Evolutionary conservation across 2,888 invertebrate species (phyloP), one percentile per base, ranked within the genome.

Genomic region (Leucophenga montana): DNA sequence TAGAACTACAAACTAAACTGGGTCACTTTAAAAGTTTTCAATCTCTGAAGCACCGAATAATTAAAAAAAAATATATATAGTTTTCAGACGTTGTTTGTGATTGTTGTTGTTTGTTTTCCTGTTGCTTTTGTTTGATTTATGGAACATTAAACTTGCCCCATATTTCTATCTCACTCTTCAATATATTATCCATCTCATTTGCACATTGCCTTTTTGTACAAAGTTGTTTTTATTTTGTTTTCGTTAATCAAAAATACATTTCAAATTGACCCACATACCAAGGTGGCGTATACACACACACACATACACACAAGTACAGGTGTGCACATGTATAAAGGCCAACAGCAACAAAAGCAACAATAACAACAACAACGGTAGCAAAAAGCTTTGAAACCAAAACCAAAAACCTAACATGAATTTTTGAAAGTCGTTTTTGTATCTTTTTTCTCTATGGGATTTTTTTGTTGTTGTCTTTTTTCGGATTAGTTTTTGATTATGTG

Each of bases 241-340:
- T 68, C 76, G 74, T 76, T 74, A 80, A 82, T 80, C 80, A 76
- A 76, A 78, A 80, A 62, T 57, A 61, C 73, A 84, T 82, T 83
- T 83, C 76, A 75, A 82, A 77, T 71, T 85, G 84, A 83, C 83
- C 83, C 80, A 83, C 82, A 83, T 83, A 85, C 85, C 85, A 84
- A 77, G 74, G 75, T 78, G 80, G 78, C 82, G 77, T 75, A 67
- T 74, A 78, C 70, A 76, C 70, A 64, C 16, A 64, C 39, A 22
- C 44, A 22, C 61, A 39, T 31, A 61, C 39, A 31, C 44, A 61
- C 61, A 16, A n/a, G 39, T 16, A 61, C n/a, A 18, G 13, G 61
- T 61, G 48, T 64, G 18, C 20, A 39, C 39, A 39, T 39, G 39
- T 39, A 39, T 39, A 39, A 39, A 39, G 39, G 50, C 50, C 50